Evolutionary conservation across 2,113 vertebrate genomes (phyloP).

Genomic region (Tiliqua scincoides): DNA sequence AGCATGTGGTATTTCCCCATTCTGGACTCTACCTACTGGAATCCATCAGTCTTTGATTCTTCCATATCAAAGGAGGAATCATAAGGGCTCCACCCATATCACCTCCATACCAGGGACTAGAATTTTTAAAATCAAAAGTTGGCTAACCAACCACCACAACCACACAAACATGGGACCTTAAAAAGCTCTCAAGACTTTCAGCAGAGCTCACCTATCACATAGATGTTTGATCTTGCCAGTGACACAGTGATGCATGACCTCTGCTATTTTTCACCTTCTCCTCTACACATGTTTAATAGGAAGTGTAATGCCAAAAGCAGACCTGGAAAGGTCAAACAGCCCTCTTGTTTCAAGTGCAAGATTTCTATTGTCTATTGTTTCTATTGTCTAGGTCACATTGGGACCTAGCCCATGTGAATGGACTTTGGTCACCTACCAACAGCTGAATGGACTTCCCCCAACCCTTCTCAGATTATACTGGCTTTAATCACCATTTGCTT

Average conservation of each 20-base stretch:
- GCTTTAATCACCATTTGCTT: slow-evolving; percentile 3
- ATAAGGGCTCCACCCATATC: neutral
- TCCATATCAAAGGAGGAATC: too few relatives aligned
- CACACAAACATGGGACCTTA: neutral
- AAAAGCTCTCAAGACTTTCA: neutral
- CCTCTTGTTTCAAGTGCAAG: neutral
- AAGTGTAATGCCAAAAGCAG: neutral
- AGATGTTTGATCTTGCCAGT: neutral
- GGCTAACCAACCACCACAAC: neutral
- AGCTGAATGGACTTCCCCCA: neutral
- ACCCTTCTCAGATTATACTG: neutral
- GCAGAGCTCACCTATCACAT: neutral
- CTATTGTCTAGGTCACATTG: too few relatives aligned
- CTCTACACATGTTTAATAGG: neutral
- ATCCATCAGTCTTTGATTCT: too few relatives aligned
- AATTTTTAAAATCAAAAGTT: neutral
- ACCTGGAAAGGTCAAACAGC: neutral
- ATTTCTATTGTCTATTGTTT: too few relatives aligned
- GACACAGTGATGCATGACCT: neutral
- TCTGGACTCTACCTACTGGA: neutral
- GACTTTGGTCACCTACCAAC: neutral
- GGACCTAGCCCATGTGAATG: neutral
- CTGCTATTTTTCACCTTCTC: neutral
- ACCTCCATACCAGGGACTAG: neutral
- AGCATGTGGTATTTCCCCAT: too few relatives aligned